Evolutionary conservation across 2,888 invertebrate species (phyloP), one percentile per base, ranked within the genome.

Genomic region (Apoderus coryli): DNA sequence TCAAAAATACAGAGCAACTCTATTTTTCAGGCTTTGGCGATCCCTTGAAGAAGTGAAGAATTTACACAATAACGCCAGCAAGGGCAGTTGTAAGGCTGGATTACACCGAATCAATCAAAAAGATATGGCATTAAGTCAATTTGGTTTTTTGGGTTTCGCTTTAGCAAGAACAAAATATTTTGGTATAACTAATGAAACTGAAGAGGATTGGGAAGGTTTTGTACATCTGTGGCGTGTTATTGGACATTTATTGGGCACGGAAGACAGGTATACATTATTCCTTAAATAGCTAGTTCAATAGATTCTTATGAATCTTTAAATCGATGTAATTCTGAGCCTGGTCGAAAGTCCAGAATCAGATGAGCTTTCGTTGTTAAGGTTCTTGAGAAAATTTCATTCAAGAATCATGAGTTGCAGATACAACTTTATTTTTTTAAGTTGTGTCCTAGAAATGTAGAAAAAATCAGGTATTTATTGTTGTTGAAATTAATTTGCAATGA

Each of bases 81-180:
- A 65, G 10, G 55, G 61, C 34, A 59, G 66, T 19, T 52, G 52
- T 10, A 52, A 60, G n/a, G 58, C 58, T 1, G 43, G 67, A 4
- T 40, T 63, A 2, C 67, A 69, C 0, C 59, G 63, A 22, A 74
- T 89, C 15, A 73, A 78, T 0, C 90, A 90, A 53, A 68, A 76
- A 40, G 88, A 89, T 51, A 70, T 92, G 67, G 79, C 77, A 0
- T 54, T 89, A 9, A 88, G 89, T 0, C 85, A 84, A 56, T 84
- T 82, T 50, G 88, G 85, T 3, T 90, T 90, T 51, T 68, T 89
- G 49, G 89, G 86, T 0, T 74, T 74, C 41, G 62, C 72, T 1
- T 51, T 82, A 0, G 47, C 78, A 4, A 37, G 44, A 34, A 30
- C 36, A 10, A 19, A 42, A 14, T 53, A 63, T 31, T 64, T 85